Evolutionary conservation across 2,888 invertebrate species (phyloP).

Genomic region (Calameuta filiformis): DNA sequence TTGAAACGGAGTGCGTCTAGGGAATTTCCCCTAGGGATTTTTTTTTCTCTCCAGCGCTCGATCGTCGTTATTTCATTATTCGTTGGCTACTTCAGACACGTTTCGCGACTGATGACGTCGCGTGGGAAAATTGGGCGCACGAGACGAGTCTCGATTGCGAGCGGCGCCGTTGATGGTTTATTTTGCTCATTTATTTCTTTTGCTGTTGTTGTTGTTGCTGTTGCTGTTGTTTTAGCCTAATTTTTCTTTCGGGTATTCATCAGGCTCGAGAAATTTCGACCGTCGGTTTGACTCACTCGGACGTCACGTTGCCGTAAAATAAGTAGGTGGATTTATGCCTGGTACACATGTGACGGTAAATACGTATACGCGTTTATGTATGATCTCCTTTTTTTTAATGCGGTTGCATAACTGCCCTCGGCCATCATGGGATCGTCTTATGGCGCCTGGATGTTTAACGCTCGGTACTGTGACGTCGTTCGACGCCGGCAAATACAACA

Average conservation of each 20-base stretch:
- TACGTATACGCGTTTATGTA: no score
- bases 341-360: no score
- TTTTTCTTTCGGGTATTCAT: background rate
- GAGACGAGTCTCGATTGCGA: background rate
- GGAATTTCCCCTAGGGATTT: no score
- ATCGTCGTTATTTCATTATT: no score
- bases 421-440: slow-evolving; percentile 29
- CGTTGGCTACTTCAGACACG: no score
- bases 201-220: background rate
- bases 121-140: no score
- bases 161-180: background rate
- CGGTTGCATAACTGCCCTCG: slow-evolving; percentile 14
- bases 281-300: background rate
- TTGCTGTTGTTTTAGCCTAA: background rate
- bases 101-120: no score
- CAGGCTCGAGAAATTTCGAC: background rate
- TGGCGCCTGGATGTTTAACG: slow-evolving; percentile 31
- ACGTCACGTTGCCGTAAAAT: no score
- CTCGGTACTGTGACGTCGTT: background rate
- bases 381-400: no score
- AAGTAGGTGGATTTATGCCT: background rate
- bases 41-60: no score
- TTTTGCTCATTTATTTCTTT: background rate
- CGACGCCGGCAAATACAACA: no score
- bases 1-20: no score